Conservation (phyloP, 2,797 vertebrate genomes). For the Galaxias olidus region DNA sequence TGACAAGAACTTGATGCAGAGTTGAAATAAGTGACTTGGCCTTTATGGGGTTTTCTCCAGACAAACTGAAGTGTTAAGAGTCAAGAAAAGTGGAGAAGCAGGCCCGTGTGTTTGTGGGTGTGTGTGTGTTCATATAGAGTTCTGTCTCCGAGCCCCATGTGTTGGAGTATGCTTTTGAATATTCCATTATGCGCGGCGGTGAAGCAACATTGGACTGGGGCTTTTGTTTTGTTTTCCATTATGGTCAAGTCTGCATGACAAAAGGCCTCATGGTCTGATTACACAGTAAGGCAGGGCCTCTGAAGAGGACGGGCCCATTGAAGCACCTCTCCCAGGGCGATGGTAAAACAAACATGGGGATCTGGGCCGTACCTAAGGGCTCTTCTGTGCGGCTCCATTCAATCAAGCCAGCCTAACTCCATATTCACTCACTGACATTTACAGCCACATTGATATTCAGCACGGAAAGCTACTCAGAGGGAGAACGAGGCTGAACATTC, state of each 20-base stretch:
- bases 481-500: constrained; percentile 10
- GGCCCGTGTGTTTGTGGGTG: neutral
- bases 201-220: constrained; percentile 24
- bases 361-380: constrained; percentile 49
- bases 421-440: constrained; percentile 58
- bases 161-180: constrained; percentile 19
- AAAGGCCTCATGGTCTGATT: constrained; percentile 56
- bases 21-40: no score
- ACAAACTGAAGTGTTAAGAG: neutral
- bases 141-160: constrained; percentile 1
- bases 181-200: constrained; percentile 16
- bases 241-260: constrained; percentile 65
- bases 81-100: neutral
- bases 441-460: constrained; percentile 32
- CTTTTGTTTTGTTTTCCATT: constrained; percentile 45
- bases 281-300: constrained; percentile 38
- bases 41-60: no score
- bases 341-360: constrained; percentile 64
- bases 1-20: no score
- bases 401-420: constrained; percentile 44
- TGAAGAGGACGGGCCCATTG: constrained; percentile 61
- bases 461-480: constrained; percentile 12
- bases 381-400: constrained; percentile 50
- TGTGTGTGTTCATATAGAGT: constrained; percentile 8
- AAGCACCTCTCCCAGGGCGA: constrained; percentile 57